These are phyloP conservation scores for Sinocyclocheilus anophthalmus DNA, from an alignment of 2,113 vertebrate genomes.

Conservation along the genomic window DNA sequence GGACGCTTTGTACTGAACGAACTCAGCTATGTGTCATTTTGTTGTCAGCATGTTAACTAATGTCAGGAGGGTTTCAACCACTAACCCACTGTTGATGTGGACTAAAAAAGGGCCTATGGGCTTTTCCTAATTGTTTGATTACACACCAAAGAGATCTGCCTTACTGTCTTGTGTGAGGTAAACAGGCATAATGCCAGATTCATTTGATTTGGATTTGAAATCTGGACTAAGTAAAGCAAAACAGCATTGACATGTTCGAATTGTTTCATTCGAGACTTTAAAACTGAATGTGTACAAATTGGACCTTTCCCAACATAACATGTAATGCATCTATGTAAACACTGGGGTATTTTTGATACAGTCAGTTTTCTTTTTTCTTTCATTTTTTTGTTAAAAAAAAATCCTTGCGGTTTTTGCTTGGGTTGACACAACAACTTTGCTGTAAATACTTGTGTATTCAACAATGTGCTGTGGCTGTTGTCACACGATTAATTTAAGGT, in stretches of 20 bases:
- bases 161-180: background rate
- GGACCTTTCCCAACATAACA: background rate
- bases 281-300: background rate
- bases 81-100: constrained; percentile 12
- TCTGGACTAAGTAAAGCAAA: background rate
- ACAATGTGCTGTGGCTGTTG: constrained; percentile 59
- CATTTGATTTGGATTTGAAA: background rate
- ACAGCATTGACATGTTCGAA: background rate
- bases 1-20: background rate
- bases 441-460: constrained; percentile 68
- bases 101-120: background rate
- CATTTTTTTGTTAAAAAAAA: constrained; percentile 18
- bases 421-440: constrained; percentile 40
- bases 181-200: background rate
- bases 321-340: background rate
- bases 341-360: constrained; percentile 14
- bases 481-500: constrained; percentile 42
- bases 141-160: constrained; percentile 9
- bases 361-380: background rate
- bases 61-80: background rate
- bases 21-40: background rate
- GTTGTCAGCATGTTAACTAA: background rate
- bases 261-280: background rate
- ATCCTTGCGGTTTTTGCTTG: constrained; percentile 53
- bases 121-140: background rate